Conservation (phyloP, 2,797 vertebrate species). For the Lepilemur ruficaudatus region DNA sequence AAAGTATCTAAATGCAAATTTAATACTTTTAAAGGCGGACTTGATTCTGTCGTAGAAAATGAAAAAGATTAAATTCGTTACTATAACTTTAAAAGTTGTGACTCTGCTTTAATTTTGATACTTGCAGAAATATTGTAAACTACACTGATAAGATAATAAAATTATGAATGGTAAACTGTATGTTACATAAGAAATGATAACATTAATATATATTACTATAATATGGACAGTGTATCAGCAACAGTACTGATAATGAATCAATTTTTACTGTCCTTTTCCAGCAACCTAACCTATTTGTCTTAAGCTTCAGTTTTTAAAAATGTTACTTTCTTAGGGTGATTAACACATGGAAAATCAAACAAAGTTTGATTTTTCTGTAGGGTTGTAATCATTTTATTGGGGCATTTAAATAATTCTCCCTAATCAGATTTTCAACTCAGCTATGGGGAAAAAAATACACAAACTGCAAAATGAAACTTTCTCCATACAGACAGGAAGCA, state of each 20-base stretch:
- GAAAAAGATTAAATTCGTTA: background rate
- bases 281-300: background rate
- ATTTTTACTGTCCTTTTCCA: background rate
- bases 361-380: too few species aligned
- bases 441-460: background rate
- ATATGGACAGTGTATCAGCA: background rate
- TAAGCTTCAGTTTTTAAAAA: background rate
- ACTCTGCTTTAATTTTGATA: slow-evolving; percentile 12
- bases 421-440: slow-evolving; percentile 9
- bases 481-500: background rate
- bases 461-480: slow-evolving; percentile 61
- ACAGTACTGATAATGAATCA: background rate
- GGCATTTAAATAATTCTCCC: slow-evolving; percentile 8
- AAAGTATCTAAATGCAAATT: background rate
- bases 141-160: background rate
- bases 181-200: background rate
- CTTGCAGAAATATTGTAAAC: background rate
- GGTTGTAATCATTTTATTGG: slow-evolving; percentile 2
- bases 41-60: background rate
- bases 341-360: background rate
- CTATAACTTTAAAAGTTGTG: background rate
- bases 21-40: background rate
- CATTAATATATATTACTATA: background rate
- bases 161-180: background rate
- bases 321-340: slow-evolving; percentile 22